phyloP scores from a whole-genome alignment of 2,797 vertebrate species.

The Gallinago solitaria region DNA sequence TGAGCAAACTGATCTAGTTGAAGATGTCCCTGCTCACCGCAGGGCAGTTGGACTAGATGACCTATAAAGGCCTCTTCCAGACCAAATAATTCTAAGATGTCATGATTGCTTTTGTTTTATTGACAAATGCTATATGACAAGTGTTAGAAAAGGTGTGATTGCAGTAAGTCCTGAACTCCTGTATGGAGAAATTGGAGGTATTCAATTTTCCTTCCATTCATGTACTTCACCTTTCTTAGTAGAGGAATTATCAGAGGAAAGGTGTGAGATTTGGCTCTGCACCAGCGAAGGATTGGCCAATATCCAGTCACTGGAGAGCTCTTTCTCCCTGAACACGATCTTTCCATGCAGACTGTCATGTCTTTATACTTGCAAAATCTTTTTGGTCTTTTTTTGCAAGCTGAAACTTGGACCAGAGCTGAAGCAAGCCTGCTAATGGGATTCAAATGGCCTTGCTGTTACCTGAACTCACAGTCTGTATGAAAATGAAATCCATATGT shows the following conservation, averaged over 20 bases:
- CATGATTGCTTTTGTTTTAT: not conserved
- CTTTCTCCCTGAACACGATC: not conserved
- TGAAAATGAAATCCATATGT: not conserved
- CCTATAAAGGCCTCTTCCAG: not conserved
- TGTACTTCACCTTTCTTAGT: not conserved
- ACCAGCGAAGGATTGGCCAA: not conserved
- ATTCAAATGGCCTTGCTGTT: not conserved
- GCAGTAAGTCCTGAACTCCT: not conserved
- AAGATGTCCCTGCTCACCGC: not conserved
- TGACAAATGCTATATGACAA: not conserved
- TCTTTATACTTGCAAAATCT: not conserved
- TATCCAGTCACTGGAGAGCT: not conserved
- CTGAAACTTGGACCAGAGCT: not conserved
- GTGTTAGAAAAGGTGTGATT: not conserved
- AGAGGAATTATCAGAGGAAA: not conserved
- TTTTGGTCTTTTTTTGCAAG: not conserved
- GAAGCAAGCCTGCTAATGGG: not conserved
- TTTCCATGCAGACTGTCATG: not conserved
- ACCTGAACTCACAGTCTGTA: not conserved
- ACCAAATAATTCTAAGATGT: not conserved
- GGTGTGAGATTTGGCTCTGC: not conserved
- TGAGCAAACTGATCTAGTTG: not conserved
- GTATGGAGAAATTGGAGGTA: not conserved
- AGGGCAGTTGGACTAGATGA: not conserved
- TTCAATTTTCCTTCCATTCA: not conserved